phyloP scores from a whole-genome alignment of 2,797 vertebrate genomes.

The Ptychadena robeensis region DNA sequence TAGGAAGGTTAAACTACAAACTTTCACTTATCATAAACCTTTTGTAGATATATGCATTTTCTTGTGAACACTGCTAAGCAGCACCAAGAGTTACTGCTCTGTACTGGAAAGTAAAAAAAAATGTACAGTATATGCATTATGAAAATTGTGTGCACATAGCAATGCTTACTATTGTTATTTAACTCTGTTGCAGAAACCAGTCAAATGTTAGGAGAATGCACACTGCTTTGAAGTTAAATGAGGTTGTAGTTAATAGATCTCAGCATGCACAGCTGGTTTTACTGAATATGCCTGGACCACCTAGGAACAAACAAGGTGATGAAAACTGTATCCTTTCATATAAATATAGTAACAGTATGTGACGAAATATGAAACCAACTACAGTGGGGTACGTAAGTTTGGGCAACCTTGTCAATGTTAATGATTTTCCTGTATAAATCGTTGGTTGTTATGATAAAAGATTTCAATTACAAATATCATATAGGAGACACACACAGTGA shows the following conservation, averaged over 20 bases:
- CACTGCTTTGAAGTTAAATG: conserved; percentile 86
- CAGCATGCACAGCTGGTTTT: conserved; percentile 93
- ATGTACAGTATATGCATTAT: neutral
- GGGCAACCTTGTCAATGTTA: no score
- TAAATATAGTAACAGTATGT: neutral
- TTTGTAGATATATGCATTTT: neutral
- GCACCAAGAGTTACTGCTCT: neutral
- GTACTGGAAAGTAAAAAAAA: neutral
- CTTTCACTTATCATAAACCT: neutral
- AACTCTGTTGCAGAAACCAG: conserved; percentile 83
- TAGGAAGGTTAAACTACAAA: conserved; percentile 76
- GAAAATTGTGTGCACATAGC: neutral
- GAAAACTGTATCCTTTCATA: conserved; percentile 95
- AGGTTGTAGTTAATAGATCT: conserved; percentile 88
- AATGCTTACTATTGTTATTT: neutral
- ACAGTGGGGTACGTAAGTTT: no score
- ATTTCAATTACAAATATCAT: no score
- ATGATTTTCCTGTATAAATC: no score
- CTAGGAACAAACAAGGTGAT: conserved; percentile 87
- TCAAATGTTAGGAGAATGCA: conserved; percentile 90
- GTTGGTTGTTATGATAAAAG: no score
- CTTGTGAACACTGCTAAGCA: neutral
- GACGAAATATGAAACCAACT: no score
- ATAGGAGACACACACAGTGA: no score
- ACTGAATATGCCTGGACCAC: conserved; percentile 96